Conservation (phyloP, 2,113 vertebrate species). For the Rattus rattus region DNA sequence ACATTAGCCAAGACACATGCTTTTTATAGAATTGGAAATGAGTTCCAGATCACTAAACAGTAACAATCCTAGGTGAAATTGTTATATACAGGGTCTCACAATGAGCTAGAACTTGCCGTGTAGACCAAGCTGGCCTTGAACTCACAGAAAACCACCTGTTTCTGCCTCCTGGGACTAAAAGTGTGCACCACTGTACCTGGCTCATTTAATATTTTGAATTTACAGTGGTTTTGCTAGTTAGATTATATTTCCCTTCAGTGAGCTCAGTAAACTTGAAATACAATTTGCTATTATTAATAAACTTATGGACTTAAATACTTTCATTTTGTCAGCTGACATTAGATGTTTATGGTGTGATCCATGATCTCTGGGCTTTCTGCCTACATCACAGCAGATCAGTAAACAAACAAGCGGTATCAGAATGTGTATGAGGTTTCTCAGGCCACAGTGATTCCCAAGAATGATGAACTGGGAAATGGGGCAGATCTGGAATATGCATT, state of each 20-base stretch:
- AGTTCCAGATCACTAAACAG: not conserved
- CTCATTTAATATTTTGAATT: constrained; percentile 51
- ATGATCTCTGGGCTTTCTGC: not conserved
- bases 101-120: not conserved
- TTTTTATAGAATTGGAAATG: constrained; percentile 25
- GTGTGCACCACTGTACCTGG: not conserved
- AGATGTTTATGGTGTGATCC: not conserved
- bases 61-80: constrained; percentile 24
- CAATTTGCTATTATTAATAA: not conserved
- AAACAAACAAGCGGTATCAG: constrained; percentile 2
- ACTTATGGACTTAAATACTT: constrained; percentile 1
- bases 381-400: not conserved
- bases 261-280: constrained; percentile 40
- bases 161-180: not conserved
- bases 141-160: not conserved
- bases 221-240: not conserved
- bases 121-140: not conserved
- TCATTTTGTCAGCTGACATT: constrained; percentile 41
- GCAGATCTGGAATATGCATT: not conserved
- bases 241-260: constrained; percentile 10
- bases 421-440: not conserved
- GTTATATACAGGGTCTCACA: not conserved
- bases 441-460: not conserved
- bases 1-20: not conserved
- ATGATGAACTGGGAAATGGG: not conserved